Evolutionary conservation across 2,113 vertebrate genomes (phyloP).

Genomic region (Odontesthes bonariensis): DNA sequence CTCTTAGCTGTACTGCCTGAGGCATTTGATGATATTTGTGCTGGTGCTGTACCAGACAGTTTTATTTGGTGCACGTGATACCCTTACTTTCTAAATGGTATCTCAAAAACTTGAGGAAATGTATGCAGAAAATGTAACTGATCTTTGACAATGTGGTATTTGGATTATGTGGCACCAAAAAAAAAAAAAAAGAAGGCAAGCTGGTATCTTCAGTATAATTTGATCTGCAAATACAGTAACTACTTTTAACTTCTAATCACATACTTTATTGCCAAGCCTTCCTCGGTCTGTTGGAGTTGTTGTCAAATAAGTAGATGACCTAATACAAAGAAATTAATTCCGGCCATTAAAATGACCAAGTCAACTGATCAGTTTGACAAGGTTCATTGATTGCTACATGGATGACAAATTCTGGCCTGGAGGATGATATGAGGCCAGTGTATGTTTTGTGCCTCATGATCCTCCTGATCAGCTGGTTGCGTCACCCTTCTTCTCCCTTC

Average conservation of each 20-base stretch:
- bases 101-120: background rate
- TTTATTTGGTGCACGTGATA: slow-evolving; percentile 10
- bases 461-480: slow-evolving; percentile 65
- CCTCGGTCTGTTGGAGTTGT: background rate
- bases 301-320: background rate
- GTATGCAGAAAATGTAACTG: background rate
- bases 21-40: slow-evolving; percentile 22
- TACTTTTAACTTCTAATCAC: too few relatives aligned
- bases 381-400: slow-evolving; percentile 64
- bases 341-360: slow-evolving; percentile 33
- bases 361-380: slow-evolving; percentile 66
- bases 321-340: slow-evolving; percentile 17
- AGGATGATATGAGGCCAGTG: slow-evolving; percentile 59
- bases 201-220: background rate
- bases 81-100: slow-evolving; percentile 1
- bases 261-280: background rate
- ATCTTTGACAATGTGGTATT: background rate
- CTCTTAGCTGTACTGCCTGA: slow-evolving; percentile 8
- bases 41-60: slow-evolving; percentile 18
- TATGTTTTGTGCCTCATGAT: slow-evolving; percentile 54
- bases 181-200: too few relatives aligned
- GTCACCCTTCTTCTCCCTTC: slow-evolving; percentile 48
- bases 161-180: background rate
- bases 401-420: slow-evolving; percentile 48
- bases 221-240: background rate